Percentiles rank a stretch among this genome's conserved stretches.
phyloP scores from a whole-genome alignment of 2,797 vertebrate genomes.

The Clarias laeviceps region DNA sequence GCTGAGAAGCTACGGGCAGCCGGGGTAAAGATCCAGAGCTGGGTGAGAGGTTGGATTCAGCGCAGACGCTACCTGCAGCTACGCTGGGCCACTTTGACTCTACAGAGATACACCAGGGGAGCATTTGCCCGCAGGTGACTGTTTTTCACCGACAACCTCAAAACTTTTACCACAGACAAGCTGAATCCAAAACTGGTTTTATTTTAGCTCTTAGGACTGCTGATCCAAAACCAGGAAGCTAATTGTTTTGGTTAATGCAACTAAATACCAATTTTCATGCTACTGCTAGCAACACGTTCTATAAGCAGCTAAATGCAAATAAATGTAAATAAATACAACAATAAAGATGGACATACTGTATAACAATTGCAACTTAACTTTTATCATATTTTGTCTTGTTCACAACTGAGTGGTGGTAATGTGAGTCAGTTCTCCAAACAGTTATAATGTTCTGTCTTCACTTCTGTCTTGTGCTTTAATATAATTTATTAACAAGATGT shows the following conservation, averaged over 20 bases:
- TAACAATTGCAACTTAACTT: not conserved
- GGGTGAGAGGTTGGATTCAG: constrained; percentile 76
- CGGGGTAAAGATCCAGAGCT: constrained; percentile 74
- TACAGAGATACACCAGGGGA: constrained; percentile 74
- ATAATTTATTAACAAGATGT: not conserved
- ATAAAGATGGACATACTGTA: not conserved
- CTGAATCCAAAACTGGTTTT: not conserved
- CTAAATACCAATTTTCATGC: not conserved
- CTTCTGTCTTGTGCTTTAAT: constrained; percentile 6
- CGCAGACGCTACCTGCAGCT: constrained; percentile 57
- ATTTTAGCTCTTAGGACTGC: not conserved
- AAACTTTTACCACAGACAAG: not conserved
- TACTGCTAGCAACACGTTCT: not conserved
- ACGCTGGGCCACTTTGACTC: constrained; percentile 57
- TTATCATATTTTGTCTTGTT: not conserved
- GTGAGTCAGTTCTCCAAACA: not conserved
- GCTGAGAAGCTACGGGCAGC: constrained; percentile 67
- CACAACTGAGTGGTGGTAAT: not conserved
- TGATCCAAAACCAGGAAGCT: not conserved
- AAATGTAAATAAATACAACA: not conserved
- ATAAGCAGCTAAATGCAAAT: not conserved
- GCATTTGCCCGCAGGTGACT: constrained; percentile 73
- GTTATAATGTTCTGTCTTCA: not conserved
- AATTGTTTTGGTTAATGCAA: not conserved
- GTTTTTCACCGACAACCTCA: not conserved